These are phyloP conservation scores for Electrona antarctica DNA, from an alignment of 2,113 vertebrate species.

Conservation along the genomic window DNA sequence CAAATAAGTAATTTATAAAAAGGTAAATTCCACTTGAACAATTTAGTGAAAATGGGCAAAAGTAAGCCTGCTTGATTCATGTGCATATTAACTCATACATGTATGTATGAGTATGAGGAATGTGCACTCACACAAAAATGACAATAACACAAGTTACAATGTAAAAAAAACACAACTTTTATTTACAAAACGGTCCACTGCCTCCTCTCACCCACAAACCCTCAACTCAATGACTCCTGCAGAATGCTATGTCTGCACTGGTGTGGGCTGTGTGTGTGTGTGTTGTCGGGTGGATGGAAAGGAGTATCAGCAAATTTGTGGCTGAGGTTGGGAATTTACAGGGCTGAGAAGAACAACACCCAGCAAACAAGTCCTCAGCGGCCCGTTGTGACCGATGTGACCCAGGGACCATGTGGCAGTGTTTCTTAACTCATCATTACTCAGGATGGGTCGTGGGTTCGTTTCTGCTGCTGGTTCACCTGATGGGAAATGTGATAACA, in stretches of 20 bases:
- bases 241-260: slow-evolving; percentile 57
- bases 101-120: too few species aligned
- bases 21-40: too few species aligned
- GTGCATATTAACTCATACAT: too few species aligned
- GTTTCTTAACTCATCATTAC: slow-evolving; percentile 7
- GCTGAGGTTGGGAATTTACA: slow-evolving; percentile 75
- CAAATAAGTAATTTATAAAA: too few species aligned
- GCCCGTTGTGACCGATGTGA: slow-evolving; percentile 40
- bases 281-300: neutral
- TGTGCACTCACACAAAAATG: slow-evolving; percentile 22
- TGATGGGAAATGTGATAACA: neutral
- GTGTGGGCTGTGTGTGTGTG: slow-evolving; percentile 36
- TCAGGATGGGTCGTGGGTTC: slow-evolving; percentile 5
- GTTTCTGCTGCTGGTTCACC: neutral
- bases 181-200: slow-evolving; percentile 78
- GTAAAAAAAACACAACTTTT: slow-evolving; percentile 67
- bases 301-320: neutral
- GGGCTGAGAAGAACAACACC: slow-evolving; percentile 57
- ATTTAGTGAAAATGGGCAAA: too few species aligned
- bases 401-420: slow-evolving; percentile 5
- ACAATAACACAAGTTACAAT: slow-evolving; percentile 34
- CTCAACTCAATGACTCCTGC: slow-evolving; percentile 51
- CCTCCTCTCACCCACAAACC: slow-evolving; percentile 60
- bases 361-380: slow-evolving; percentile 35
- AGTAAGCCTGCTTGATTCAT: too few species aligned